phyloP scores from a whole-genome alignment of 1,140 invertebrate species.

The Gonatopus flavifemur region DNA sequence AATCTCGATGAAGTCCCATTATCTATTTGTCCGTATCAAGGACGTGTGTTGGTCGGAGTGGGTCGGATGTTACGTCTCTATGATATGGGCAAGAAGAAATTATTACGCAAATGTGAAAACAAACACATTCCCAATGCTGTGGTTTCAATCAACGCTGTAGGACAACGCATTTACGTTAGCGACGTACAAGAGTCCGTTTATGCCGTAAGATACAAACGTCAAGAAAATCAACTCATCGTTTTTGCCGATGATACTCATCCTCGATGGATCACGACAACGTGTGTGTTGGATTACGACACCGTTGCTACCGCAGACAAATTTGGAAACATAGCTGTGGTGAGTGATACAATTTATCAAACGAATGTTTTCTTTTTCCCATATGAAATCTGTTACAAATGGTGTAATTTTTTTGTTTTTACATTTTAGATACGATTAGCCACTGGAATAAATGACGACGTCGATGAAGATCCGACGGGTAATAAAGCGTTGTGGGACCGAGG shows the following conservation, averaged over 20 bases:
- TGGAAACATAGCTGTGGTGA: slow-evolving; percentile 93
- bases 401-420: no score
- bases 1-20: slow-evolving; percentile 91
- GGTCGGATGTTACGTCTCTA: slow-evolving; percentile 91
- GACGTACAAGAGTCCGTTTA: slow-evolving; percentile 98
- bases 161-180: slow-evolving; percentile 90
- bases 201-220: slow-evolving; percentile 91
- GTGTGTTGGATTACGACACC: slow-evolving; percentile 96
- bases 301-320: slow-evolving; percentile 97
- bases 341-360: slow-evolving; percentile 31
- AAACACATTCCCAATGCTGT: slow-evolving; percentile 97
- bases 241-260: slow-evolving; percentile 98
- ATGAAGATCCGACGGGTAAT: slow-evolving; percentile 98
- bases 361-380: not conserved
- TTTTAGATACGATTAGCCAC: slow-evolving; percentile 77
- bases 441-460: slow-evolving; percentile 94
- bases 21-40: slow-evolving; percentile 89
- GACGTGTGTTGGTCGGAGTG: slow-evolving; percentile 87
- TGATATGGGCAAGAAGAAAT: slow-evolving; percentile 95
- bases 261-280: slow-evolving; percentile 90
- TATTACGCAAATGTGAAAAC: slow-evolving; percentile 98
- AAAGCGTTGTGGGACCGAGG: slow-evolving; percentile 98
- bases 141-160: slow-evolving; percentile 89
- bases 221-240: slow-evolving; percentile 96
- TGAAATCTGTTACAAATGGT: no score